Evolutionary conservation across 2,113 vertebrate species (phyloP), one percentile per base, ranked within the genome.

Genomic region (Ictidomys tridecemlineatus): DNA sequence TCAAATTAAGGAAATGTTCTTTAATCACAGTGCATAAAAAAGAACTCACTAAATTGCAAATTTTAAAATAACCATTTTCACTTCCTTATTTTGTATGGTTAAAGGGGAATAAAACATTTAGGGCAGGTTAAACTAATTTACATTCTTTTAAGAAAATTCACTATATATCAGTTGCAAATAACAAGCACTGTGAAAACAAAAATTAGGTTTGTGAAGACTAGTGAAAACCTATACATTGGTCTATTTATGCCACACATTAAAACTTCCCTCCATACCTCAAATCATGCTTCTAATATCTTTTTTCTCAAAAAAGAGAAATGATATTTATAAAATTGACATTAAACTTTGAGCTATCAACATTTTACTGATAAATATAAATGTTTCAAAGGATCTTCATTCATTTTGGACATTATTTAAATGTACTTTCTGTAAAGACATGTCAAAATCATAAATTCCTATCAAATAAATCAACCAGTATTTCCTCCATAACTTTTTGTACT

Each of bases 401-500:
- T 85, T 48, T 91, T 39, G 88, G 8, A 53, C 0, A 37, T 85
- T 78, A 11, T 5, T 83, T 96, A 42, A 83, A 37, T 97, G 7
- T 42, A 82, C n/a, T 88, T 51, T 92, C 30, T 37, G 22, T 61
- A 51, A 12, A 74, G 39, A 83, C 13, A 42, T 20, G 65, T 3
- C 0, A 51, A 96, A 96, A 37, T 80, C 22, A 79, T 37, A 42
- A 84, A 0, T 22, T 82, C 61, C 39, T 85, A 34, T 30, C 1
- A 0, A 91, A 12, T 53, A 91, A 95, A 53, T 92, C 0, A 45
- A 92, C 3, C 56, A 28, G 80, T 45, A 26, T 28, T 93, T 30
- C 32, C 18, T 83, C 42, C 1, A 76, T 89, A 96, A 58, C n/a
- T 56, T 85, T 96, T 82, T 77, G 3, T 56, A 37, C 2, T 95